These are phyloP conservation scores for Rotaria magnacalcarata DNA, from an alignment of 2,888 invertebrate genomes.

Conservation along the genomic window DNA sequence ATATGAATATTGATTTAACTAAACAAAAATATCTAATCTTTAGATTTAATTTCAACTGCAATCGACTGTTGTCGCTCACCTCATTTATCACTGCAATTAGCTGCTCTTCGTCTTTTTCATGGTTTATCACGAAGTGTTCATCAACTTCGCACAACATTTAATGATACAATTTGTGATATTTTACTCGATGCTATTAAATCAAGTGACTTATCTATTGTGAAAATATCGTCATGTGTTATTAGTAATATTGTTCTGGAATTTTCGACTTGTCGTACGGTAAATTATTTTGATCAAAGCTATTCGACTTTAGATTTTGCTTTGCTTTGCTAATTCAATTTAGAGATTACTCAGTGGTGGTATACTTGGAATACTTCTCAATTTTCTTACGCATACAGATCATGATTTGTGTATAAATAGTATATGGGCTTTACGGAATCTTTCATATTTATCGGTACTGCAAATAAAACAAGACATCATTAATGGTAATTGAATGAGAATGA, in stretches of 20 bases:
- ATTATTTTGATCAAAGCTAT: neutral
- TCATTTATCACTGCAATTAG: neutral
- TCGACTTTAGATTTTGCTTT: neutral
- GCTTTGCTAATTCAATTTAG: neutral
- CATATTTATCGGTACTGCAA: neutral
- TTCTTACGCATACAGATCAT: conserved; percentile 5
- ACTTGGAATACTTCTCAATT: neutral
- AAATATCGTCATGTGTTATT: conserved; percentile 21
- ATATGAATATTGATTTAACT: no score
- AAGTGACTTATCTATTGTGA: neutral
- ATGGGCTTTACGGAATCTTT: neutral
- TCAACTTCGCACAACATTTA: conserved; percentile 28
- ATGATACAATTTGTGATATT: conserved; percentile 36
- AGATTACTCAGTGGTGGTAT: conserved; percentile 19
- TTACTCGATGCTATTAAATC: conserved; percentile 21
- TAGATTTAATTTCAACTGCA: conserved; percentile 32
- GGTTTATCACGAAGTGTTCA: conserved; percentile 34
- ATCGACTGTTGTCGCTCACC: neutral
- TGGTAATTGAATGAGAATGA: neutral
- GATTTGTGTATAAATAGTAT: conserved; percentile 30
- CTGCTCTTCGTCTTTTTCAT: conserved; percentile 23
- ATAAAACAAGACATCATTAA: conserved; percentile 5
- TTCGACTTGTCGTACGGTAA: conserved; percentile 31
- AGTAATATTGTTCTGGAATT: conserved; percentile 35
- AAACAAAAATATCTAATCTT: neutral